phyloP scores from a whole-genome alignment of 2,888 invertebrate genomes.

The Ormia ochracea region DNA sequence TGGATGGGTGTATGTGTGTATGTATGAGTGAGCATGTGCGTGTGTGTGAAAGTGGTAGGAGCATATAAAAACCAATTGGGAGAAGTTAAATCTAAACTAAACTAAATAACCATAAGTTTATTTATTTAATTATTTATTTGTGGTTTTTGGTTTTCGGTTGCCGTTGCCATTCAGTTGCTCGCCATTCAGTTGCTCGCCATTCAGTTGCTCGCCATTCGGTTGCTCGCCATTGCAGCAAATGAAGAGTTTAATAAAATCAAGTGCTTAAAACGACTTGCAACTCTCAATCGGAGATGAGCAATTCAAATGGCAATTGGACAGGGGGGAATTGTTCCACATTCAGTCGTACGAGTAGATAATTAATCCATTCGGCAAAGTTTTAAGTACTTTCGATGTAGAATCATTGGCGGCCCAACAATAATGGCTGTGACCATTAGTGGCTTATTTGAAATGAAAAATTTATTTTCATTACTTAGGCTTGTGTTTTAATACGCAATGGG shows the following conservation, averaged over 20 bases:
- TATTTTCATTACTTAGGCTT: too few species aligned
- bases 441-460: too few species aligned
- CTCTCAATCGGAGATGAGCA: not conserved
- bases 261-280: not conserved
- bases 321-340: not conserved
- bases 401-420: too few species aligned
- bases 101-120: constrained; percentile 48
- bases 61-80: not conserved
- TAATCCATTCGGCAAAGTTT: too few species aligned
- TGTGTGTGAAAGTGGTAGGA: too few species aligned
- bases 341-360: too few species aligned
- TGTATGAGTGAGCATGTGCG: not conserved
- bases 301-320: not conserved
- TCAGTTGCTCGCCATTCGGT: too few species aligned
- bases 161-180: constrained; percentile 5
- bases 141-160: constrained; percentile 43
- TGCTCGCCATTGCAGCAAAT: constrained; percentile 5
- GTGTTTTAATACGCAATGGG: too few species aligned
- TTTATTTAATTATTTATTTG: constrained; percentile 53
- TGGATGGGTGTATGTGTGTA: not conserved
- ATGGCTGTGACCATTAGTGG: too few species aligned
- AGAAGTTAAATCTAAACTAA: constrained; percentile 14
- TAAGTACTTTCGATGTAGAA: too few species aligned
- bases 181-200: too few species aligned
- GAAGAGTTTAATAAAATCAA: not conserved